phyloP scores from a whole-genome alignment of 2,888 invertebrate genomes.

The Alviniconcha strummeri region DNA sequence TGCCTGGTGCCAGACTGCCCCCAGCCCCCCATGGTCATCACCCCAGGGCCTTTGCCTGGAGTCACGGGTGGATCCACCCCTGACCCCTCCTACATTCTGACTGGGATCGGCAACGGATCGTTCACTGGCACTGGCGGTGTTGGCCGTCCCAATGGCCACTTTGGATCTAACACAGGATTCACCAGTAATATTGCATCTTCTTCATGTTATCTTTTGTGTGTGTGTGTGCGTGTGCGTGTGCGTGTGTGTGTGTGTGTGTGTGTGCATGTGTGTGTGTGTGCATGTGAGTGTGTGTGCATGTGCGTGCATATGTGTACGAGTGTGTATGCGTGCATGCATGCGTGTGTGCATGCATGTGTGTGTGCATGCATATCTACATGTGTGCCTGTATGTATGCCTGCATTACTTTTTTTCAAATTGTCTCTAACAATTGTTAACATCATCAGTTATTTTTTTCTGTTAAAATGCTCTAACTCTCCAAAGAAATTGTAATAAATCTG shows the following conservation, averaged over 20 bases:
- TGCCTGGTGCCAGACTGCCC: conserved; percentile 53
- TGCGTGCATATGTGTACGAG: not conserved
- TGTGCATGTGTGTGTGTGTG: not conserved
- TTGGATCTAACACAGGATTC: conserved; percentile 21
- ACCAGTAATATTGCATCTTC: conserved; percentile 7
- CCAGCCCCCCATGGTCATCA: conserved; percentile 42
- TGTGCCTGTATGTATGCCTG: too few species aligned
- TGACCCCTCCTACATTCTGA: conserved; percentile 44
- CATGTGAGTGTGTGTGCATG: too few species aligned
- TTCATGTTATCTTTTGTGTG: not conserved
- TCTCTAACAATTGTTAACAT: too few species aligned
- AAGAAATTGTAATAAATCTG: too few species aligned
- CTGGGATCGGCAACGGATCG: conserved; percentile 48
- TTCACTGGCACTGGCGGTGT: conserved; percentile 48
- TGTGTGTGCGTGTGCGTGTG: not conserved
- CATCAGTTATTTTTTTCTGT: too few species aligned
- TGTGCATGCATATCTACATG: too few species aligned
- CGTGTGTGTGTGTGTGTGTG: not conserved
- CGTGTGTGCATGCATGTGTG: too few species aligned
- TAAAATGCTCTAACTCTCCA: too few species aligned
- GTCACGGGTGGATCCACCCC: conserved; percentile 16
- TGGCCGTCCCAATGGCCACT: conserved; percentile 2
- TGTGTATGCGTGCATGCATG: too few species aligned
- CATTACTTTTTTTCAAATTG: too few species aligned
- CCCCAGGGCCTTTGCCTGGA: conserved; percentile 33